Evolutionary conservation across 92 coral and sea anemone species (phyloP).

Genomic region (Desmophyllum pertusum): DNA sequence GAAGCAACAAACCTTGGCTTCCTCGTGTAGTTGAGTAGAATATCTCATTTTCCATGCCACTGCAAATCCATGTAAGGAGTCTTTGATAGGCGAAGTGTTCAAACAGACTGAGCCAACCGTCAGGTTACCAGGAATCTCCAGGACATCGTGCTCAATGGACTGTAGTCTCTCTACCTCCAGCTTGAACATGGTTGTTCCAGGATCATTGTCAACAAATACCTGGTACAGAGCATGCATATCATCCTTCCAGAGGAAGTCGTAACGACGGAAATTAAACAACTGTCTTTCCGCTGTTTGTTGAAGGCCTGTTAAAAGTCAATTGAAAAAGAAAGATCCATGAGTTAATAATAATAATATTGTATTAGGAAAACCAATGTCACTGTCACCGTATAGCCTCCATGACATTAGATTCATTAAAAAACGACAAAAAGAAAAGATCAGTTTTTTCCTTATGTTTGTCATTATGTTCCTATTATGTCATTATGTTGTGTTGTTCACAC

Average conservation of each 20-base stretch:
- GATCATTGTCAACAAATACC: slow-evolving; percentile 92
- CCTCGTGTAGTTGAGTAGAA: slow-evolving; percentile 95
- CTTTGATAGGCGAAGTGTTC: slow-evolving; percentile 95
- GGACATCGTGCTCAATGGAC: slow-evolving; percentile 79
- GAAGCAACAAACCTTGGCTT: slow-evolving; percentile 81
- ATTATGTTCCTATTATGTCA: too few species aligned
- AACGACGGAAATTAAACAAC: slow-evolving; percentile 92
- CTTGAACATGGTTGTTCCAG: slow-evolving; percentile 81
- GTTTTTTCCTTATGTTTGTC: too few species aligned
- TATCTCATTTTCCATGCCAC: slow-evolving; percentile 98
- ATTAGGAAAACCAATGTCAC: too few species aligned
- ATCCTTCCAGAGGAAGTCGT: slow-evolving; percentile 96
- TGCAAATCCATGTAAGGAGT: slow-evolving; percentile 96
- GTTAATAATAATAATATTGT: too few species aligned
- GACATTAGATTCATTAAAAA: too few species aligned
- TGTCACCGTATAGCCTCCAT: too few species aligned
- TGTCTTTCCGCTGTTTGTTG: slow-evolving; percentile 89
- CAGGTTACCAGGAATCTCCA: slow-evolving; percentile 77
- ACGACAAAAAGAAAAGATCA: too few species aligned
- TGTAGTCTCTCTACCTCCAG: slow-evolving; percentile 92
- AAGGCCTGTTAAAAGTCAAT: slow-evolving; percentile 81
- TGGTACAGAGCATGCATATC: slow-evolving; percentile 98
- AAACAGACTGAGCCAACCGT: slow-evolving; percentile 87
- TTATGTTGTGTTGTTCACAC: too few species aligned
- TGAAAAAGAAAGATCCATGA: too few species aligned